Percentiles rank a stretch among this genome's conserved stretches.
These are phyloP conservation scores for Genyomyrus donnyi DNA, from an alignment of 2,113 vertebrate species.

Conservation along the genomic window DNA sequence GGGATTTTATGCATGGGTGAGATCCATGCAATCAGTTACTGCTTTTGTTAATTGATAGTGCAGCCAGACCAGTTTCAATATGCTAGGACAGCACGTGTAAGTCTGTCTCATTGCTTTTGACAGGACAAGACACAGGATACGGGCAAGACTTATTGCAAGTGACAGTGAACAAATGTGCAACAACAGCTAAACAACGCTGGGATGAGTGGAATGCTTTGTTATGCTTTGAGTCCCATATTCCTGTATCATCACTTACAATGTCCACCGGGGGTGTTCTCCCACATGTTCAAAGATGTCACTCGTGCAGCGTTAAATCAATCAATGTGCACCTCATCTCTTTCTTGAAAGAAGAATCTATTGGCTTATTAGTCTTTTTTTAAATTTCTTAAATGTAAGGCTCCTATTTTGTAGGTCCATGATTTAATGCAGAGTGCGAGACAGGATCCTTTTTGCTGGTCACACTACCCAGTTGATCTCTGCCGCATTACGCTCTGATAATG, in stretches of 20 bases:
- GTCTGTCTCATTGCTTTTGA: not conserved
- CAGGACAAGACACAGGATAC: not conserved
- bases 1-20: not conserved
- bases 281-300: not conserved
- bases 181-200: not conserved
- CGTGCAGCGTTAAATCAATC: not conserved
- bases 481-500: not conserved
- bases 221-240: not conserved
- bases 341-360: not conserved
- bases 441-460: not conserved
- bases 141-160: not conserved
- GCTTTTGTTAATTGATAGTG: slow-evolving; percentile 14
- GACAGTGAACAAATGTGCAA: slow-evolving; percentile 6
- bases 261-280: not conserved
- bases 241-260: not conserved
- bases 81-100: not conserved
- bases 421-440: not conserved
- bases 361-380: not conserved
- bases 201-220: not conserved
- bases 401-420: not conserved
- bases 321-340: too few species aligned
- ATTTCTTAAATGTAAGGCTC: not conserved
- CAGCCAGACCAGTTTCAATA: not conserved
- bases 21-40: not conserved
- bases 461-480: not conserved